A percentile compares a stretch with the other conserved stretches of the same genome.
These are phyloP conservation scores for Acanthopagrus latus DNA, from an alignment of 2,797 vertebrate species.

Conservation along the genomic window DNA sequence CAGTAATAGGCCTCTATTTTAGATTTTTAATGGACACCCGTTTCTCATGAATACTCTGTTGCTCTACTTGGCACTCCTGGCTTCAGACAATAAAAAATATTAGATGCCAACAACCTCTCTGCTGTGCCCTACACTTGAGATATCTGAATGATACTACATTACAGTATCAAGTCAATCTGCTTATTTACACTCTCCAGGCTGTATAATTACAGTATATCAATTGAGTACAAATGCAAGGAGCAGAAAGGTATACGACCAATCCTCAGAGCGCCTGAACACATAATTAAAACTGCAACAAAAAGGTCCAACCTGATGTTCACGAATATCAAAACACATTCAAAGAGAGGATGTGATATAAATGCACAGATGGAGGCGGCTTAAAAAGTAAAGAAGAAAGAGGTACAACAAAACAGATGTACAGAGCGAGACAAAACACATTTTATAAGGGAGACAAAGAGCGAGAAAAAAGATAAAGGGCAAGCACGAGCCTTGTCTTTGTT, in stretches of 20 bases:
- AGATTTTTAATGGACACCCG: no score
- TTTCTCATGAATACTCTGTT: no score
- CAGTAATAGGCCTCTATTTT: not conserved
- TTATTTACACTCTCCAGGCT: not conserved
- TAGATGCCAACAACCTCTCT: not conserved
- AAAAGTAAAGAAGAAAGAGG: not conserved
- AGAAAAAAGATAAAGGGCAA: slow-evolving; percentile 35
- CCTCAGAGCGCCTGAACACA: not conserved
- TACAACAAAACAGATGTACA: slow-evolving; percentile 2
- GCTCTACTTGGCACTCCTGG: not conserved
- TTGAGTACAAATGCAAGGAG: not conserved
- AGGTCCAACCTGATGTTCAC: not conserved
- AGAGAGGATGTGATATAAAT: not conserved
- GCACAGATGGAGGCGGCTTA: not conserved
- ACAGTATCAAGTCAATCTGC: not conserved
- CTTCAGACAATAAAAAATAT: not conserved
- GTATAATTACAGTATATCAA: not conserved
- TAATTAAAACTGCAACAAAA: not conserved
- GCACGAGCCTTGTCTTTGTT: slow-evolving; percentile 58
- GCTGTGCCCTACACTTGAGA: no score
- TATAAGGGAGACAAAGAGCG: slow-evolving; percentile 6
- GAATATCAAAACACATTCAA: slow-evolving; percentile 18
- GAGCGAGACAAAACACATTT: slow-evolving; percentile 27
- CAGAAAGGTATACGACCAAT: not conserved
- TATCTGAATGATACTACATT: not conserved